Conservation (phyloP, 2,113 vertebrate species). For the human region DNA sequence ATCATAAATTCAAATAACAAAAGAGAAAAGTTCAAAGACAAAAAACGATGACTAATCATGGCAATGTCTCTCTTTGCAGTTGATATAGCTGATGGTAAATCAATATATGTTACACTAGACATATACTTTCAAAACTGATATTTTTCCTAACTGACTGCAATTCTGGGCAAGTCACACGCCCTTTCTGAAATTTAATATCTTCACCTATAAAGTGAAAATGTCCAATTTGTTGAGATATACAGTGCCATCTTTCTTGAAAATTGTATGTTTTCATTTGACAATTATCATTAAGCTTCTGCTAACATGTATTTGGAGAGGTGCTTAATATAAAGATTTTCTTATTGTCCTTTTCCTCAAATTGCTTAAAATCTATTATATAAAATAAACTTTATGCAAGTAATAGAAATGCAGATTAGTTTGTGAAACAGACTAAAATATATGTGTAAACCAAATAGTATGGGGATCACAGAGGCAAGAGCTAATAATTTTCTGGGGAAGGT, state of each 20-base stretch:
- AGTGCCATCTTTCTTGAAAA: background rate
- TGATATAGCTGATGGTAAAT: background rate
- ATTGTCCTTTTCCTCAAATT: background rate
- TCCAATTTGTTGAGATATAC: background rate
- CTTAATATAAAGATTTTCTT: background rate
- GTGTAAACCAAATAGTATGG: background rate
- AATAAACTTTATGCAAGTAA: background rate
- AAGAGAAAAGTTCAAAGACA: background rate
- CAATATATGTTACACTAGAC: background rate
- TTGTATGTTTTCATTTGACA: background rate
- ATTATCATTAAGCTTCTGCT: background rate
- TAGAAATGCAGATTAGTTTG: background rate
- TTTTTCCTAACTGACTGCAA: too few relatives aligned
- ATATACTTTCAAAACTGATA: background rate
- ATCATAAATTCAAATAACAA: conserved; percentile 9
- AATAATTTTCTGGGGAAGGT: background rate
- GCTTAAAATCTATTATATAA: background rate
- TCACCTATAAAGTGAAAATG: background rate
- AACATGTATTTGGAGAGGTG: background rate
- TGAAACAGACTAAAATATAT: background rate
- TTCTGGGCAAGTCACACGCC: background rate
- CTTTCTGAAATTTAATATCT: background rate
- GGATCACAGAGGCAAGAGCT: background rate
- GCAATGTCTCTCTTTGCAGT: background rate
- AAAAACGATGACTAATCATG: background rate